Evolutionary conservation across 2,797 vertebrate genomes (phyloP), one percentile per base, ranked within the genome.

Genomic region (Protosalanx chinensis): DNA sequence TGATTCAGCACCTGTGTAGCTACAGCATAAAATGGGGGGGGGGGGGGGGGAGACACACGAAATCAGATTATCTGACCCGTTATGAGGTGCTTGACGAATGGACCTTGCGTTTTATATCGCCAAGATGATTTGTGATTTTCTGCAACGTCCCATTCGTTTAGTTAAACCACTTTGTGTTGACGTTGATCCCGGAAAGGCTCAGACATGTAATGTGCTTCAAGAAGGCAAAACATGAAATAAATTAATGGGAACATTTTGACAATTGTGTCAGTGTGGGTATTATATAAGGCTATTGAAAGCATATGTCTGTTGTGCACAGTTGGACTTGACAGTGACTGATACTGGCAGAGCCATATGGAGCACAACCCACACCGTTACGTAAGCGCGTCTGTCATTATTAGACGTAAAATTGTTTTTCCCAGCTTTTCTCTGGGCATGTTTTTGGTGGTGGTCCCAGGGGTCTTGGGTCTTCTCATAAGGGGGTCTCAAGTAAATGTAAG

Each of bases 201-300:
- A 35, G 56, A 56, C 32, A 64, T 53, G 67, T 56, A 80, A 63
- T 87, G 41, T 78, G 65, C 64, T 29, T 81, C 62, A 82, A 72
- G 76, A 88, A 88, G 88, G 79, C 72, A 71, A 81, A 81, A 74
- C 70, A 78, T 77, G 64, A 79, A 80, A 86, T 82, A 63, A 75
- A 77, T 72, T 80, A 70, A 73, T 83, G 64, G 72, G 68, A 78
- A 60, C 16, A 49, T 71, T 81, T n/a, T 72, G 73, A 84, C 60
- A 85, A 74, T 81, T 32, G 82, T 87, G 79, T 88, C 81, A 86
- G 76, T 70, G 78, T 69, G 66, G 18, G 2, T 72, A 86, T 93
- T 91, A 88, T 88, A 86, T 91, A 92, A 90, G 79, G 29, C 58
- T 87, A 93, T 89, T 91, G 85, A 76, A 92, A 90, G 82, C 89